A percentile compares a stretch with the other conserved stretches of the same genome.
phyloP scores from a whole-genome alignment of 2,888 invertebrate genomes.

The Meta bourneti region DNA sequence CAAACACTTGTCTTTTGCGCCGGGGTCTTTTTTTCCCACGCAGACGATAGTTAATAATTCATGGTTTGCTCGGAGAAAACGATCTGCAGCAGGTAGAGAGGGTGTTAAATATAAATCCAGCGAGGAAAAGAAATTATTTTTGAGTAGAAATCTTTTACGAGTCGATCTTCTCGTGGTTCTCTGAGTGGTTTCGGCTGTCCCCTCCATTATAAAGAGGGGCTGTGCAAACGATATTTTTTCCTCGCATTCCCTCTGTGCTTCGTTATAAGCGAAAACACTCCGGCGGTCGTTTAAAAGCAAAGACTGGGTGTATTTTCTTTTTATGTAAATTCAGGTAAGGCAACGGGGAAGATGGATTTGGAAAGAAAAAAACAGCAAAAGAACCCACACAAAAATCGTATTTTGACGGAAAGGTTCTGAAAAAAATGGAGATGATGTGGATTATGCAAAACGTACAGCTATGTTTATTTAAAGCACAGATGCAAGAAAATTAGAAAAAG shows the following conservation, averaged over 20 bases:
- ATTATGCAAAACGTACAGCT: not conserved
- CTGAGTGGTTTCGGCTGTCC: not conserved
- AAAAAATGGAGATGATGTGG: not conserved
- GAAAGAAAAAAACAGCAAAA: not conserved
- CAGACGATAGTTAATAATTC: constrained; percentile 45
- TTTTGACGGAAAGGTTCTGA: not conserved
- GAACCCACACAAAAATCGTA: not conserved
- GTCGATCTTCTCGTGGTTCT: not conserved
- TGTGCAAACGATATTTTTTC: constrained; percentile 15
- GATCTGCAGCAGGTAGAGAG: not conserved
- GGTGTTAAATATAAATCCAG: constrained; percentile 17
- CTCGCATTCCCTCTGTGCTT: not conserved
- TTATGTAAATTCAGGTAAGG: constrained; percentile 14
- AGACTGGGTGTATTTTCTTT: not conserved
- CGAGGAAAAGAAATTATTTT: not conserved
- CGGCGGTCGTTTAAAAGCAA: not conserved
- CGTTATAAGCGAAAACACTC: not conserved
- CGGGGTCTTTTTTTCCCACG: not conserved
- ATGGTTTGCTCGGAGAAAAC: not conserved
- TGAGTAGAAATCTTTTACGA: constrained; percentile 15
- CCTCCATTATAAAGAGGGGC: not conserved
- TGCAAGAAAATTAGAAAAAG: not conserved
- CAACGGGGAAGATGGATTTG: not conserved
- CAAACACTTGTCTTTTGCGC: constrained; percentile 30
- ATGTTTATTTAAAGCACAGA: not conserved